Conservation (phyloP, 2,797 vertebrate species). For the Sphaeramia orbicularis region DNA sequence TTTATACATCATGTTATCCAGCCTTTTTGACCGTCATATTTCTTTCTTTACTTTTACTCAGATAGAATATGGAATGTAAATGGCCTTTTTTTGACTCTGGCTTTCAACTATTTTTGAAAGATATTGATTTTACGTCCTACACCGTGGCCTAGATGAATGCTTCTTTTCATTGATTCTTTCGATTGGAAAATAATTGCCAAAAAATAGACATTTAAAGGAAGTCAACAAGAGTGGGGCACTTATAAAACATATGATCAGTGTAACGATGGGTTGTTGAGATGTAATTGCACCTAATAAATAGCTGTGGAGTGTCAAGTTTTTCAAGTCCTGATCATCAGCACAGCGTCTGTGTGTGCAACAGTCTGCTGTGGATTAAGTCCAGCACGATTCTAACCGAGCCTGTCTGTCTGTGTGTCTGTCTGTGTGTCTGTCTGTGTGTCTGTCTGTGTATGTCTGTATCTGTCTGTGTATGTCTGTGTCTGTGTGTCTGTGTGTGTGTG, state of each 20-base stretch:
- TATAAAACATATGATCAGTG: slow-evolving; percentile 78
- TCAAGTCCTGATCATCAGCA: slow-evolving; percentile 50
- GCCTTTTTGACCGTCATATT: slow-evolving; percentile 18
- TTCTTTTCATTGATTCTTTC: slow-evolving; percentile 73
- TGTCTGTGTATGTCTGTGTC: no score
- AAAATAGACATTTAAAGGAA: slow-evolving; percentile 71
- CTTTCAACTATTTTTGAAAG: slow-evolving; percentile 66
- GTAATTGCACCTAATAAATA: slow-evolving; percentile 80
- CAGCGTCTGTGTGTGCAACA: slow-evolving; percentile 13
- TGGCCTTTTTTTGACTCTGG: slow-evolving; percentile 26
- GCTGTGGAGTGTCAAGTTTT: slow-evolving; percentile 64
- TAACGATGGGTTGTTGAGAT: slow-evolving; percentile 73
- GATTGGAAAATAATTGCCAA: slow-evolving; percentile 77
- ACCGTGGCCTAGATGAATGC: slow-evolving; percentile 48
- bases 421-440: no score
- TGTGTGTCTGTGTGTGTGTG: no score
- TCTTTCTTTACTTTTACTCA: slow-evolving; percentile 24
- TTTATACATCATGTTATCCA: slow-evolving; percentile 3
- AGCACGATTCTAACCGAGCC: no score
- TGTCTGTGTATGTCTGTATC: no score
- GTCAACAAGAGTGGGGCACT: slow-evolving; percentile 73
- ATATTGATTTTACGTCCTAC: slow-evolving; percentile 76
- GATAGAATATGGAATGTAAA: slow-evolving; percentile 44
- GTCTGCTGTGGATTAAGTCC: no score
- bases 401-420: no score